Conservation (phyloP, 2,113 vertebrate species). For the Triplophysa siluroides region DNA sequence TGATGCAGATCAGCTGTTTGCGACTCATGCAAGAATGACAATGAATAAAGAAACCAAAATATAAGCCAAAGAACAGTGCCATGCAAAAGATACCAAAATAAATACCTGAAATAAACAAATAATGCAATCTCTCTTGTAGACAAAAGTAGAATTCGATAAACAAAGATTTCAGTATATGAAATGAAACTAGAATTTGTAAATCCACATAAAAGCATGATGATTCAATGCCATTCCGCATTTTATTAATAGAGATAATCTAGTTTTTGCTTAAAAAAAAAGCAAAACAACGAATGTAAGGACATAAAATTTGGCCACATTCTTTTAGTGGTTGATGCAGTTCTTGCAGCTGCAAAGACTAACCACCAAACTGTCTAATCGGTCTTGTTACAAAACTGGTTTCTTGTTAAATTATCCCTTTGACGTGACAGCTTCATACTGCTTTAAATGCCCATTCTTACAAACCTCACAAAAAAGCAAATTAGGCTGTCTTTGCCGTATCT, state of each 20-base stretch:
- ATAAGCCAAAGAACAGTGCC: neutral
- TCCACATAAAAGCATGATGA: neutral
- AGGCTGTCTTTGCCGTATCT: neutral
- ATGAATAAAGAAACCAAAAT: slow-evolving; percentile 2
- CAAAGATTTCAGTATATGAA: neutral
- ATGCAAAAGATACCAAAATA: neutral
- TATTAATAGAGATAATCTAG: neutral
- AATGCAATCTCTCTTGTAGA: neutral
- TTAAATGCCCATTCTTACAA: neutral
- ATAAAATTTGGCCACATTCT: slow-evolving; percentile 10
- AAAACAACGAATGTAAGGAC: neutral
- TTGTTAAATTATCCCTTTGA: neutral
- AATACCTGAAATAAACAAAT: neutral
- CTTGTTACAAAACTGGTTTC: neutral
- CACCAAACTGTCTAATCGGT: slow-evolving; percentile 28
- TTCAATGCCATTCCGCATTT: neutral
- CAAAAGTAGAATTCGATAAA: neutral
- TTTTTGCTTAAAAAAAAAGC: neutral
- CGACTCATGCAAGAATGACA: neutral
- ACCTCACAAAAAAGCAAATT: neutral
- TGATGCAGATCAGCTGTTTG: neutral
- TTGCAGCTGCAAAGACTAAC: slow-evolving; percentile 25
- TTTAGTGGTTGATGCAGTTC: slow-evolving; percentile 11
- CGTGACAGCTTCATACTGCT: neutral
- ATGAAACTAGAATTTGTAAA: neutral